Evolutionary conservation across 1,140 invertebrate genomes (phyloP), one percentile per base, ranked within the genome.

Genomic region (Platyscapa corneri): DNA sequence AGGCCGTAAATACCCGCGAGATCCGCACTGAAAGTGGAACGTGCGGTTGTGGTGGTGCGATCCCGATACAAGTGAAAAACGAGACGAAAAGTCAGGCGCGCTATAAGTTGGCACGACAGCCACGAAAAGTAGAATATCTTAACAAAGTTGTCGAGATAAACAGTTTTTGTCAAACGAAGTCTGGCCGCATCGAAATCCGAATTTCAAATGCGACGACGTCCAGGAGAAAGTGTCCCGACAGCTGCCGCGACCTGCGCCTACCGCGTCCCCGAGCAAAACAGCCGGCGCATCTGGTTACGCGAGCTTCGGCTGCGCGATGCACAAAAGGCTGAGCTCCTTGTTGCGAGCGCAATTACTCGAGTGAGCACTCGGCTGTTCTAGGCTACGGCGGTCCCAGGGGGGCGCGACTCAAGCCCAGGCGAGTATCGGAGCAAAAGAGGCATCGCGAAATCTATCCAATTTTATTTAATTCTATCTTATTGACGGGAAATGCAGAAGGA

Each of bases 91-190:
- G 76, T 53, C 18, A 78, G 53, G n/a, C 18, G 18, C 34, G 42
- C n/a, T 74, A 72, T 74, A 74, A 74, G 20, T 74, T 74, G 77
- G 64, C 64, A n/a, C 5, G 7, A 5, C 16, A 18, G 39, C 12
- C 72, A 27, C 60, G 82, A 83, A 65, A 83, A 83, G 67, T 77
- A 74, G 70, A 83, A 83, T 83, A 83, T 83, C 64, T 83, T 67
- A 65, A 20, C 27, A 23, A 53, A 83, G 74, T 65, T 76, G n/a
- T 18, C 56, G 74, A 34, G 30, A 83, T 75, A 82, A 82, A 75
- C 32, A 60, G 27, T 82, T 82, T 82, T 82, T 75, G 81, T 75
- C 80, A 82, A 82, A 82, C 18, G 46, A 5, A n/a, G n/a, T 34
- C 64, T 12, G 32, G 3, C 27, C 49, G 32, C 79, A 39, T 32